Evolutionary conservation across 2,888 invertebrate species (phyloP).

Genomic region (Drosophila mayaguana): DNA sequence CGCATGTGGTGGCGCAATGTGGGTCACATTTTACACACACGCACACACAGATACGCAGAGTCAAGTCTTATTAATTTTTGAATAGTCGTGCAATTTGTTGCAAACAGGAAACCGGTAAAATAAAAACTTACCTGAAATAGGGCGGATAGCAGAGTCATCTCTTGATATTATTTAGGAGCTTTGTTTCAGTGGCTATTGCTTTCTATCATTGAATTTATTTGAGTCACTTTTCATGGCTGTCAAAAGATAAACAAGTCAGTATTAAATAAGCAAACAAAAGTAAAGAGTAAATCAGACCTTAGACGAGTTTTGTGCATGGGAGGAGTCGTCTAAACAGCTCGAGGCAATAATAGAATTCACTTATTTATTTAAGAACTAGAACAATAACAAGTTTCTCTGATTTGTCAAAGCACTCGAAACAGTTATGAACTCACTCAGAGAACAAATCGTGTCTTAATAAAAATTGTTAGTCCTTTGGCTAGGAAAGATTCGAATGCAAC

Average conservation of each 20-base stretch:
- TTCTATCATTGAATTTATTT: not conserved
- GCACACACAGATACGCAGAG: not conserved
- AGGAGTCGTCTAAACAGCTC: not conserved
- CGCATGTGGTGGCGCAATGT: constrained; percentile 40
- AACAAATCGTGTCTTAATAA: too few species aligned
- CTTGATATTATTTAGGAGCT: not conserved
- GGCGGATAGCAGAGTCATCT: not conserved
- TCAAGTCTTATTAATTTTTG: constrained; percentile 31
- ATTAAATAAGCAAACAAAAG: not conserved
- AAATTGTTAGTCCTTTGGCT: too few species aligned
- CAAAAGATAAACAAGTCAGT: not conserved
- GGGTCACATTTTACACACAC: constrained; percentile 39
- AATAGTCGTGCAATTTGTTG: constrained; percentile 13
- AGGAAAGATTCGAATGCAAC: too few species aligned
- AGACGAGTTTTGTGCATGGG: too few species aligned
- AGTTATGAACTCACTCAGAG: too few species aligned
- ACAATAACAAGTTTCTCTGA: too few species aligned
- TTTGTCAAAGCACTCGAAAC: too few species aligned
- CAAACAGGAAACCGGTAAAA: not conserved
- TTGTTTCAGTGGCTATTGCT: not conserved
- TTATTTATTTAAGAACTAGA: too few species aligned
- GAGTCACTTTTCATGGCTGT: not conserved
- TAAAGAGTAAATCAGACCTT: not conserved
- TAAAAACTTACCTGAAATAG: not conserved
- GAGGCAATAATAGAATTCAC: too few species aligned